Percentiles rank a stretch among this genome's conserved stretches.
These are phyloP conservation scores for Engystomops pustulosus DNA, from an alignment of 2,113 vertebrate species.

Conservation along the genomic window DNA sequence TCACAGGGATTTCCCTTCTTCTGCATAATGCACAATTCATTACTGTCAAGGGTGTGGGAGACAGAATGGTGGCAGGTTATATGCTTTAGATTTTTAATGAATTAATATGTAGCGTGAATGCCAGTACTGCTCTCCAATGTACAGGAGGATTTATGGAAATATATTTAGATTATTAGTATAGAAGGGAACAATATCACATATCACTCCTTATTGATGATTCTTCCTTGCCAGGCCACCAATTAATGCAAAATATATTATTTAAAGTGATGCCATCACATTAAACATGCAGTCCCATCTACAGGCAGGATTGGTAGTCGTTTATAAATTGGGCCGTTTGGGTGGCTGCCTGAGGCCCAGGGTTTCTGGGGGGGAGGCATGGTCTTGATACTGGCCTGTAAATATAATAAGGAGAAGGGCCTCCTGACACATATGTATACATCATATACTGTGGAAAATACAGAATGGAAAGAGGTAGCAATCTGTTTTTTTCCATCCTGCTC, in stretches of 20 bases:
- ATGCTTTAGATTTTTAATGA: background rate
- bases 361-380: too few species aligned
- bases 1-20: conserved; percentile 18
- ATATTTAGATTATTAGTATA: background rate
- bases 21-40: conserved; percentile 10
- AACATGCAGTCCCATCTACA: too few species aligned
- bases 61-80: background rate
- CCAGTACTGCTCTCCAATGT: background rate
- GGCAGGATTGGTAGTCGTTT: too few species aligned
- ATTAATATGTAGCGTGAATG: background rate
- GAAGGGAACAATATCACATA: background rate
- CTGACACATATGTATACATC: too few species aligned
- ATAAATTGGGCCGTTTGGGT: too few species aligned
- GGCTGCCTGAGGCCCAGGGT: too few species aligned
- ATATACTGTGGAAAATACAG: too few species aligned
- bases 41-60: background rate
- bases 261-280: too few species aligned
- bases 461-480: too few species aligned
- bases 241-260: background rate
- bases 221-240: background rate
- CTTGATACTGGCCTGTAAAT: too few species aligned
- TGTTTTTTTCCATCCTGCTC: too few species aligned
- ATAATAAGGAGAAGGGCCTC: too few species aligned
- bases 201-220: background rate
- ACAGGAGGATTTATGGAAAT: conserved; percentile 2